A percentile compares a stretch with the other conserved stretches of the same genome.
These are phyloP conservation scores for Pipistrellus nathusii DNA, from an alignment of 2,797 vertebrate species.

Conservation along the genomic window DNA sequence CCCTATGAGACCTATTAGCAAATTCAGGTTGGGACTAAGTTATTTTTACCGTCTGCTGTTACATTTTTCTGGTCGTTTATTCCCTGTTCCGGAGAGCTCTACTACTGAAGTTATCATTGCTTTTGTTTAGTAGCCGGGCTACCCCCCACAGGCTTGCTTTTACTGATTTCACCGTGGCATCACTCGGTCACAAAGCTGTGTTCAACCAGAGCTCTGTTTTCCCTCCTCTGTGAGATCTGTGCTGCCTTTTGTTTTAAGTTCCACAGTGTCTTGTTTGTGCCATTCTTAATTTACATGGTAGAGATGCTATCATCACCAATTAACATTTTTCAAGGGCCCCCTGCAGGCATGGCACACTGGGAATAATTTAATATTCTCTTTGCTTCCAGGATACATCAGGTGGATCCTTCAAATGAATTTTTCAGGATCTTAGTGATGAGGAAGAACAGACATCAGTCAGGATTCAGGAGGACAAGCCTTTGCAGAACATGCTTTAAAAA, in stretches of 20 bases:
- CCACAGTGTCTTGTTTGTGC: slow-evolving; percentile 46
- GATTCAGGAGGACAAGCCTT: slow-evolving; percentile 51
- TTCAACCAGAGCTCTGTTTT: slow-evolving; percentile 9
- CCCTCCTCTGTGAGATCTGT: background rate
- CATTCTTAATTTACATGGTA: slow-evolving; percentile 66
- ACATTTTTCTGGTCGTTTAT: background rate
- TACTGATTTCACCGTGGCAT: background rate
- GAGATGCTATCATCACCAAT: slow-evolving; percentile 66
- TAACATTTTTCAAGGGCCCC: slow-evolving; percentile 67
- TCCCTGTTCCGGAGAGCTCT: background rate
- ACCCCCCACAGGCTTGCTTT: background rate
- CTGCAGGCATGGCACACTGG: slow-evolving; percentile 12
- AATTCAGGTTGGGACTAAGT: background rate
- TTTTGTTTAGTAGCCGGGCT: background rate
- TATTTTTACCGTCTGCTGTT: background rate
- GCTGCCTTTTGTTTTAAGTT: slow-evolving; percentile 48
- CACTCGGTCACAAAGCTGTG: slow-evolving; percentile 4
- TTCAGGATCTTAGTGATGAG: slow-evolving; percentile 58
- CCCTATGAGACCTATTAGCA: slow-evolving; percentile 15
- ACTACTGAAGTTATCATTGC: background rate
- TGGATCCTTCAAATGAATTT: slow-evolving; percentile 76
- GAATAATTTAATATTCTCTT: slow-evolving; percentile 77
- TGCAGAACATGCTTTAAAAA: slow-evolving; percentile 46
- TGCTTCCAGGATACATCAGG: slow-evolving; percentile 66
- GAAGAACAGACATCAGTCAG: slow-evolving; percentile 52